Conservation (phyloP, 2,888 invertebrate species). For the Ectemnius continuus region DNA sequence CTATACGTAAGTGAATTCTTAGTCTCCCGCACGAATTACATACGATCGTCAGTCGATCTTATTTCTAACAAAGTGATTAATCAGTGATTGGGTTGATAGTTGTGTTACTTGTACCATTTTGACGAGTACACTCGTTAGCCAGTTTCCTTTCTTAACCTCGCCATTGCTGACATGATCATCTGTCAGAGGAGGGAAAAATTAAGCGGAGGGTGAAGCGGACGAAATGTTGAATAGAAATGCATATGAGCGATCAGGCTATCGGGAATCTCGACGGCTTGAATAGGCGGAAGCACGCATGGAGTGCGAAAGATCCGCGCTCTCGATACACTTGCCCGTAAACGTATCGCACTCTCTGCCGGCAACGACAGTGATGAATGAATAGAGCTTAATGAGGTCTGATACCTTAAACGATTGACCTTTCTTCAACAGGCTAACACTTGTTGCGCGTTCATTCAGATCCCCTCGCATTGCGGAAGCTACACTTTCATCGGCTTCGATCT, state of each 20-base stretch:
- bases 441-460: too few relatives aligned
- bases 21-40: not conserved
- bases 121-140: too few relatives aligned
- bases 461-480: slow-evolving; percentile 7
- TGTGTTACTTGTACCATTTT: too few relatives aligned
- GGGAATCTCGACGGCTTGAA: not conserved
- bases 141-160: too few relatives aligned
- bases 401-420: slow-evolving; percentile 6
- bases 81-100: too few relatives aligned
- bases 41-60: too few relatives aligned
- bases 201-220: too few relatives aligned
- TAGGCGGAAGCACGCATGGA: slow-evolving; percentile 1
- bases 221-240: too few relatives aligned
- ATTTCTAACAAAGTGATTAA: too few relatives aligned
- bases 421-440: not conserved
- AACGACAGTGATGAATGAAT: slow-evolving; percentile 29
- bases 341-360: slow-evolving; percentile 8
- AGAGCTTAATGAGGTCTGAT: slow-evolving; percentile 17
- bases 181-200: too few relatives aligned
- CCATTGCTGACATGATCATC: too few relatives aligned
- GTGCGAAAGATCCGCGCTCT: not conserved
- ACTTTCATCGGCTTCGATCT: not conserved
- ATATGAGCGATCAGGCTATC: too few relatives aligned
- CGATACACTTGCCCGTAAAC: not conserved
- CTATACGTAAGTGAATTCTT: slow-evolving; percentile 47